Base-by-base conservation (phyloP, 1,140 invertebrate species). In the Teleopsis dalmanni region DNA sequence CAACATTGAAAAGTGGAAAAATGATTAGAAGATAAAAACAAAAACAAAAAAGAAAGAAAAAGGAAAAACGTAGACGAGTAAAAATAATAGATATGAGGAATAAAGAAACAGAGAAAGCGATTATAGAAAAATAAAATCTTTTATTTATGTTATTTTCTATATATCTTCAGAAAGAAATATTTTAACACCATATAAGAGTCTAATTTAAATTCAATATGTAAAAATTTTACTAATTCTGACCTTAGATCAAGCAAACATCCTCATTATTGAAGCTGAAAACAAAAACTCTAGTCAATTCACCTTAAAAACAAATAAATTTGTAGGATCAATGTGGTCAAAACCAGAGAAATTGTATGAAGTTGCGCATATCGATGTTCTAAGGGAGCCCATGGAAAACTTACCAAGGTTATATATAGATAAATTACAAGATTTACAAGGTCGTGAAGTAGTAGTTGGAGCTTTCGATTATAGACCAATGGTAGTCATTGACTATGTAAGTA, bases 221-320 rank as follows among this genome's bases (percentile, higher is more conserved):
- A 22, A 40, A 18, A 37, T 19, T 11, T 14, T 23, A 13, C 3
- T 29, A n/a, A n/a, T 16, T 23, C 2, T 46, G 18, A 21, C 40
- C 16, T 27, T 38, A 67, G 64, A 66, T 42, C 63, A 66, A 47
- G 47, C 60, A 4, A 62, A 55, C 22, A 60, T 66, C 22, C 47
- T 67, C 0, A 46, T 66, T 23, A 53, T 66, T 8, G 47, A 56
- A n/a, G 42, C 45, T 21, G 23, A 41, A 3, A 10, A 40, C 7
- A 8, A 31, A 14, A 42, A 38, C 22, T 26, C 14, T 0, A 40
- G 31, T 1, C 14, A 34, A 14, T 65, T 66, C 27, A 48, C 62
- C 7, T 44, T 67, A 4, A 67, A 59, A 43, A 66, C 65, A 0
- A 67, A 67, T 40, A 67, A 65, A 49, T 67, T 56, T 50, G 58